Percentiles rank a stretch among this genome's conserved stretches.
These are phyloP conservation scores for Herpailurus yagouaroundi DNA, from an alignment of 2,113 vertebrate species.

Conservation along the genomic window DNA sequence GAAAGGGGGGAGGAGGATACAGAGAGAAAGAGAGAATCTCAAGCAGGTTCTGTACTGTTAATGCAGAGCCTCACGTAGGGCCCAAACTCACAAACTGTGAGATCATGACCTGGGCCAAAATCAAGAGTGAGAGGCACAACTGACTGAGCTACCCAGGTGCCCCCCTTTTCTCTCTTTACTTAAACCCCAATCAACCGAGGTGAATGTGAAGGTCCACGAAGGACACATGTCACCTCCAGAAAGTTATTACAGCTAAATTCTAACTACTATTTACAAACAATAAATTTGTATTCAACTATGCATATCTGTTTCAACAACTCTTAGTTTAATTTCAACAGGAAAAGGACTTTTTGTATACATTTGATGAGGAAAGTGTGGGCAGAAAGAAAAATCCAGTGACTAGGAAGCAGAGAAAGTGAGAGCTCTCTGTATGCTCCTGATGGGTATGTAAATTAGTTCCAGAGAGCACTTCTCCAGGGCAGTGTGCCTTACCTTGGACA, in stretches of 20 bases:
- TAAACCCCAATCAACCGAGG: neutral
- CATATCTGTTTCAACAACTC: neutral
- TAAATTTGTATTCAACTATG: neutral
- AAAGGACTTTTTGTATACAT: neutral
- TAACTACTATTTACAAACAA: neutral
- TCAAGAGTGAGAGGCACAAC: no score
- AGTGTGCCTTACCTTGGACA: neutral
- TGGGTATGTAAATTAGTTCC: no score
- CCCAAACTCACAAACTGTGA: no score
- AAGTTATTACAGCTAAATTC: neutral
- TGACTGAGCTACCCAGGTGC: no score
- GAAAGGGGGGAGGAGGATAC: no score
- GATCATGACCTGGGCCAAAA: no score
- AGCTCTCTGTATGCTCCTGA: rapidly evolving
- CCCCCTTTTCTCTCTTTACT: neutral
- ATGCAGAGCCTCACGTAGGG: no score
- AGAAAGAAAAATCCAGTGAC: neutral
- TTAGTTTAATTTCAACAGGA: neutral
- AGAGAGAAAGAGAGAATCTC: no score
- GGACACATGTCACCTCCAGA: neutral
- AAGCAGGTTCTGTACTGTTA: no score
- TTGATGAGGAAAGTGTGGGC: neutral
- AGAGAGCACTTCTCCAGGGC: neutral
- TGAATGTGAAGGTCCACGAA: neutral
- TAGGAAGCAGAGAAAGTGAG: neutral